Evolutionary conservation across 2,113 vertebrate species (phyloP), one percentile per base, ranked within the genome.

Genomic region (Agelaius phoeniceus): DNA sequence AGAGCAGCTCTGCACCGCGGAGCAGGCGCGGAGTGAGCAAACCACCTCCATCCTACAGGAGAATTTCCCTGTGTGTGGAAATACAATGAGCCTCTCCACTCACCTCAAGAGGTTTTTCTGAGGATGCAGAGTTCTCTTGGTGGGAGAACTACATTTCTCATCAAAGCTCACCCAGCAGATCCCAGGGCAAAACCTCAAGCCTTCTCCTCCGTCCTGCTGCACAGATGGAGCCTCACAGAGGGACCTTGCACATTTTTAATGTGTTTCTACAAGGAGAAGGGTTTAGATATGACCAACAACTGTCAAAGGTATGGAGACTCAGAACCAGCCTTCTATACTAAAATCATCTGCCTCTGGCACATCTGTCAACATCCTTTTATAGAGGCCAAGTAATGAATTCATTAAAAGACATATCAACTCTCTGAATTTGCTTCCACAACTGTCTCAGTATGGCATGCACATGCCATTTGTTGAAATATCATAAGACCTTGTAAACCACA

Each of bases 161-260:
- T 19, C 51, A 65, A 39, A 65, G 15, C 22, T 52, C 61, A 71
- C 4, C 33, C 81, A 79, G 66, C 30, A 89, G 41, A 37, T 51
- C 27, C 54, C 44, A 37, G 35, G 6, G 21, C 3, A 51, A 66
- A 86, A 14, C 9, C 12, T 51, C 9, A 15, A n/a, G 39, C 69
- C 39, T 39, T 54, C 12, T 43, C 27, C 58, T 26, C 1, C 1
- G 33, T 14, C 57, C 43, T 0, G 0, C 65, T 13, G 35, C 0
- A 0, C 27, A 55, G 37, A 20, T 0, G 0, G 20, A 77, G 26
- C 55, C 68, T 39, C 37, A 15, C 18, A 63, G 59, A 81, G 16
- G 0, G 0, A 44, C 30, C 44, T 33, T 19, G 18, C 20, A 2
- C 8, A 35, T 35, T 35, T 58, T 58, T 35, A 35, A 30, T 15